Percentiles rank a stretch among this genome's conserved stretches.
Evolutionary conservation across 2,888 invertebrate genomes (phyloP).

Genomic region (Drosophila helvetica): DNA sequence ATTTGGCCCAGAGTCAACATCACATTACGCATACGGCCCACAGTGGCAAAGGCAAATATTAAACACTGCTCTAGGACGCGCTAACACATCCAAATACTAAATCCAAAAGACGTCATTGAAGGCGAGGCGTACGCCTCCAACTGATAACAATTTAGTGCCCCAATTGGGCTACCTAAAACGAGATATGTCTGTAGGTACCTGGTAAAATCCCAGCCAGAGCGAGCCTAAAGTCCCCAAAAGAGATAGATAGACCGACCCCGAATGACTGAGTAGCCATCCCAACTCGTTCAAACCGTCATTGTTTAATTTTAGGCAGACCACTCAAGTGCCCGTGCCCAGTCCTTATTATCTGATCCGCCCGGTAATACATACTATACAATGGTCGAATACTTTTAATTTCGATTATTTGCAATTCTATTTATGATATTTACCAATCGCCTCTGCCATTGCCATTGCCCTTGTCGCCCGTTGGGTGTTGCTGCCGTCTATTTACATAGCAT

Average conservation of each 20-base stretch:
- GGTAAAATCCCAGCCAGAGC: background rate
- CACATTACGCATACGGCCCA: constrained; percentile 60
- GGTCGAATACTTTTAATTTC: constrained; percentile 51
- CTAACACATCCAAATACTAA: constrained; percentile 13
- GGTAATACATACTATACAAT: constrained; percentile 23
- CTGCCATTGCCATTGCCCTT: constrained; percentile 6
- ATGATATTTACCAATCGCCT: constrained; percentile 52
- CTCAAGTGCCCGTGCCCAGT: constrained; percentile 18
- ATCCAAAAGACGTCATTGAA: constrained; percentile 44
- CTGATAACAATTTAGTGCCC: constrained; percentile 42
- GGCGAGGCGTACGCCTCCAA: constrained; percentile 35
- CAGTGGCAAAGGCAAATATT: constrained; percentile 52
- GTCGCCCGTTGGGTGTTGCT: background rate
- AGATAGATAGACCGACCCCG: constrained; percentile 16
- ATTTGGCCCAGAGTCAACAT: constrained; percentile 3
- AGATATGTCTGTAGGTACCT: background rate
- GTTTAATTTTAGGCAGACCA: constrained; percentile 42
- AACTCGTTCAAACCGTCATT: constrained; percentile 26
- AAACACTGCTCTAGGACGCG: constrained; percentile 25
- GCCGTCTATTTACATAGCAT: constrained; percentile 45
- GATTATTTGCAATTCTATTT: constrained; percentile 58
- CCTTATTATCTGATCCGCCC: constrained; percentile 37
- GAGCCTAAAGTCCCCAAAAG: constrained; percentile 11
- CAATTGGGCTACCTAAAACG: constrained; percentile 23
- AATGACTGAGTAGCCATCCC: constrained; percentile 24